Base-by-base conservation (phyloP, 2,113 vertebrate genomes). In the Labeo catla region DNA sequence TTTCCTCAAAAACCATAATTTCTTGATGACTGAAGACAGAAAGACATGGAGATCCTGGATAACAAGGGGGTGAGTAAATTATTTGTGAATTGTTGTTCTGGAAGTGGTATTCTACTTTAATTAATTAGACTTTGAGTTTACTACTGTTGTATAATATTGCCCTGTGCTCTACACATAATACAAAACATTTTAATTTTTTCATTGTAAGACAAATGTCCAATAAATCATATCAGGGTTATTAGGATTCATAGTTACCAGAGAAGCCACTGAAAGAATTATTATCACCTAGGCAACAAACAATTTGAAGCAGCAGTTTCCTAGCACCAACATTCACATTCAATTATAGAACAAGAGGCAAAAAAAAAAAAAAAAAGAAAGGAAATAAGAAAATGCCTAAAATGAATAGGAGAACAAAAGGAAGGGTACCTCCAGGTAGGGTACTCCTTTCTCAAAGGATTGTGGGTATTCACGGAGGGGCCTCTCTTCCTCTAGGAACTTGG, bases 401-500 rank as follows among this genome's bases (percentile, higher is more conserved):
- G 10, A 28, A 49, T 21, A 66, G 39, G 19, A 52, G 4, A 15
- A 54, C 15, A 54, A 73, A 54, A 45, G 21, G 1, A 82, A 63
- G 21, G 4, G 8, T 89, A 97, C 97, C 97, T 98, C 97, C 89
- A 98, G 92, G 93, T 98, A 98, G 45, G 97, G 97, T 23, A 98
- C 97, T 47, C 97, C 97, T 91, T 97, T 97, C 93, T 97, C 97
- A 63, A 98, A 97, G 91, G 97, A 97, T 83, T 98, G 97, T 87
- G 97, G 97, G 92, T 98, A 98, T 76, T 98, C 97, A 16, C 95
- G 91, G 65, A 98, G 96, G 72, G 96, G 93, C 80, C 96, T 90
- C 92, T 98, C 97, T 87, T 98, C 97, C 90, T 98, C 97, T 92
- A 98, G 93, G 91, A 98, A 98, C 92, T 97, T 98, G 93, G 97